phyloP scores from a whole-genome alignment of 2,113 vertebrate genomes.

The Tachysurus vachellii region DNA sequence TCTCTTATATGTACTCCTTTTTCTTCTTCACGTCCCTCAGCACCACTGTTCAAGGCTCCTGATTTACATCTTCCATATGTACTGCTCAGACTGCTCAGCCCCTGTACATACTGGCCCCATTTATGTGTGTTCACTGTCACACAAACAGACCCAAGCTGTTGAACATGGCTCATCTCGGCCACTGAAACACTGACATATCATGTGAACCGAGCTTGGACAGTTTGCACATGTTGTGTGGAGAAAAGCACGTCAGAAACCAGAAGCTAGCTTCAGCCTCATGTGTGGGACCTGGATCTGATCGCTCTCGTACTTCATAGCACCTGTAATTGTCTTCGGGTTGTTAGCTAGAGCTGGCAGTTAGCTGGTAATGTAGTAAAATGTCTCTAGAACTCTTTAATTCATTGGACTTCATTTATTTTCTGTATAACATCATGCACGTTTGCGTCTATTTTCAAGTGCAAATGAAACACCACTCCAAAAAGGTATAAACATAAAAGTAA shows the following conservation, averaged over 20 bases:
- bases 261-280: not conserved
- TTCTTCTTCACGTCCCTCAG: slow-evolving; percentile 30
- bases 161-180: not conserved
- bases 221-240: not conserved
- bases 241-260: not conserved
- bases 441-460: not conserved
- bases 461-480: not conserved
- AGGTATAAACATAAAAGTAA: not conserved
- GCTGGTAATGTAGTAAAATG: not conserved
- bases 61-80: slow-evolving; percentile 55
- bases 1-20: not conserved
- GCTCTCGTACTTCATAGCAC: not conserved
- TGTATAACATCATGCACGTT: not conserved
- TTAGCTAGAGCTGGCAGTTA: not conserved
- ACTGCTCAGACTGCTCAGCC: slow-evolving; percentile 20
- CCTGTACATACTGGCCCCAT: slow-evolving; percentile 14
- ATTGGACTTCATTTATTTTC: not conserved
- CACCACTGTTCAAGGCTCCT: slow-evolving; percentile 25
- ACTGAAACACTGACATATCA: not conserved
- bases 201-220: not conserved
- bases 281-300: not conserved
- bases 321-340: not conserved
- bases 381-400: not conserved
- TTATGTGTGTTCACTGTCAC: slow-evolving; percentile 19
- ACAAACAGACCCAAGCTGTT: slow-evolving; percentile 18